These are phyloP conservation scores for Morus bassanus DNA, from an alignment of 2,797 vertebrate species.

Conservation along the genomic window DNA sequence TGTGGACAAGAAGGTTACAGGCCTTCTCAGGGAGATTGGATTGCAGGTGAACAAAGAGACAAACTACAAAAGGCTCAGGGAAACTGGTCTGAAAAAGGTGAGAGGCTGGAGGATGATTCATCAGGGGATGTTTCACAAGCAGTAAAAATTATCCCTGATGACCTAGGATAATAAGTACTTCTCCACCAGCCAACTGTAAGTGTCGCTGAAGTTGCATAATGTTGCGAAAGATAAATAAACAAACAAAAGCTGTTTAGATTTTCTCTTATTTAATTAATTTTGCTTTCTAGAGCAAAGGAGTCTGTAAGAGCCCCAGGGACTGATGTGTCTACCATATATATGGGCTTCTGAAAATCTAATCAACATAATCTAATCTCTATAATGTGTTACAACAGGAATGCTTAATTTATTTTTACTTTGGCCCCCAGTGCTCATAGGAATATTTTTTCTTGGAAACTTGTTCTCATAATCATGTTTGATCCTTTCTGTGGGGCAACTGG, in stretches of 20 bases:
- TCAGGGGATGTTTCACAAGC: neutral
- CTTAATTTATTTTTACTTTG: neutral
- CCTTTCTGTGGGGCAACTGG: neutral
- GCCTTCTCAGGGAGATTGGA: neutral
- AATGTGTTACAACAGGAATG: neutral
- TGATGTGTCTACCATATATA: neutral
- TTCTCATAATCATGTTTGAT: neutral
- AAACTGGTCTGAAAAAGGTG: neutral
- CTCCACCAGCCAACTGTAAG: neutral
- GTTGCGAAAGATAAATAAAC: neutral
- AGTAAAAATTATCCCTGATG: neutral
- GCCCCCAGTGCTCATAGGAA: neutral
- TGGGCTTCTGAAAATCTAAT: neutral
- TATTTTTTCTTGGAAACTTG: neutral
- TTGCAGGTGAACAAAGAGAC: neutral
- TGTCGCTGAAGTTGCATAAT: neutral
- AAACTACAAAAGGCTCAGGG: neutral
- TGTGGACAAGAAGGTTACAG: neutral
- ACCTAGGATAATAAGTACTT: neutral
- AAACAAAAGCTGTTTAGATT: neutral
- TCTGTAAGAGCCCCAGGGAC: neutral
- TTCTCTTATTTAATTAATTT: neutral
- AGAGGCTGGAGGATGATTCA: neutral
- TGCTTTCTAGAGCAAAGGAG: neutral
- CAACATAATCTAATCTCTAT: neutral